These are phyloP conservation scores for Nephila pilipes DNA, from an alignment of 1,140 invertebrate genomes.

Conservation along the genomic window DNA sequence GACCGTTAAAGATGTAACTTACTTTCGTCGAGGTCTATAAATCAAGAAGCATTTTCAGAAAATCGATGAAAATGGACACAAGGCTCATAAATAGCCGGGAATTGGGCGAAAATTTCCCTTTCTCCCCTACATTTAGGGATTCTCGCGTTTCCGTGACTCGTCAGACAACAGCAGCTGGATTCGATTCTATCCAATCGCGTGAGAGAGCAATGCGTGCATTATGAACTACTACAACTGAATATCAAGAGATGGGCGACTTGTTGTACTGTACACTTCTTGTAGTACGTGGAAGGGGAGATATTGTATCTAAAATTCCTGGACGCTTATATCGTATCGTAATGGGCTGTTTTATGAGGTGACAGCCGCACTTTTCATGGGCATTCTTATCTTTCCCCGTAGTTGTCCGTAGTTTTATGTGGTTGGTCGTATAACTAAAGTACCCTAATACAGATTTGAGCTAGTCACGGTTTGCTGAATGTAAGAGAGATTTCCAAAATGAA, in stretches of 20 bases:
- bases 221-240: constrained; percentile 44
- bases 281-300: background rate
- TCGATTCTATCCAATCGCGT: constrained; percentile 54
- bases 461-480: background rate
- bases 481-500: no score
- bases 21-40: background rate
- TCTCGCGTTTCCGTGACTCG: constrained; percentile 22
- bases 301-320: constrained; percentile 40
- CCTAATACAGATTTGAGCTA: background rate
- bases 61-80: constrained; percentile 18
- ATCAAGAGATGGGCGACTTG: constrained; percentile 46
- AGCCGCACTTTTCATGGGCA: constrained; percentile 23
- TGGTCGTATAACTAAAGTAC: background rate
- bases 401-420: background rate
- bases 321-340: constrained; percentile 43
- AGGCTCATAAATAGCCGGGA: background rate
- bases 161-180: constrained; percentile 23
- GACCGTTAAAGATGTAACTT: background rate
- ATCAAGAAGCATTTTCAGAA: background rate
- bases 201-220: constrained; percentile 46
- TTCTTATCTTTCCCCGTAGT: background rate
- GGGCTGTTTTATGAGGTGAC: constrained; percentile 56
- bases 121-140: constrained; percentile 5
- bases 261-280: constrained; percentile 37
- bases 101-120: constrained; percentile 19